Base-by-base conservation (phyloP, 2,888 invertebrate species). In the Aproaerema taeniolella region DNA sequence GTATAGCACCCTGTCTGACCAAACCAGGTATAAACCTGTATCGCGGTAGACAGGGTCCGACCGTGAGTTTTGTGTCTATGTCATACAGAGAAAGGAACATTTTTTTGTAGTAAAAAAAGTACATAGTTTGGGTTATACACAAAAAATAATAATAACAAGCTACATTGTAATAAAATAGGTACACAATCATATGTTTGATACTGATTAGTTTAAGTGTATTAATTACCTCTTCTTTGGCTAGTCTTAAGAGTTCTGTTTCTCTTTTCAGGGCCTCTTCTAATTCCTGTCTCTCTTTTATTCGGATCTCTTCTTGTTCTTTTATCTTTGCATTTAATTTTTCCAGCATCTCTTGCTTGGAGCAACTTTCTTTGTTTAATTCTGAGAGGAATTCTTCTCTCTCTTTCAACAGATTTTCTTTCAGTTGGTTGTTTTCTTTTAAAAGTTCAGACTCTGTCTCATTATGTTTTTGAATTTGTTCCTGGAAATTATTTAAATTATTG, bases 321-420 rank as follows among this genome's bases (percentile, higher is more conserved):
- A 89, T 82, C 38, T 86, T 78, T 2, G 62, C 66, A 46, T 88
- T 80, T 33, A 89, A 70, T 37, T 87, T 87, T 28, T 80, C 71
- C 32, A 90, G 49, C 43, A 85, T 69, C 42, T 82, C 82, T 47
- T 89, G 80, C 67, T 89, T 89, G 1, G 88, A 88, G 8, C 79
- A 66, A 50, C 68, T 88, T 45, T 89, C 89, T 44, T 82, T 67
- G 16, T 70, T 75, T 24, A 89, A 53, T 46, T 81, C 80, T 5
- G 60, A 57, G 30, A 89, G 74, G 49, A 89, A 89, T 32, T 88
- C 83, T 35, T 78, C 67, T 41, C 87, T 66, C 48, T 89, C 89
- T 37, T 80, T 81, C 31, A 74, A 59, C 2, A 89, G 55, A 43
- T 87, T 87, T 25, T 78, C 68, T 43, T 88, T 72, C 1, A 89